These are phyloP conservation scores for Meriones unguiculatus DNA, from an alignment of 2,113 vertebrate species.

Conservation along the genomic window DNA sequence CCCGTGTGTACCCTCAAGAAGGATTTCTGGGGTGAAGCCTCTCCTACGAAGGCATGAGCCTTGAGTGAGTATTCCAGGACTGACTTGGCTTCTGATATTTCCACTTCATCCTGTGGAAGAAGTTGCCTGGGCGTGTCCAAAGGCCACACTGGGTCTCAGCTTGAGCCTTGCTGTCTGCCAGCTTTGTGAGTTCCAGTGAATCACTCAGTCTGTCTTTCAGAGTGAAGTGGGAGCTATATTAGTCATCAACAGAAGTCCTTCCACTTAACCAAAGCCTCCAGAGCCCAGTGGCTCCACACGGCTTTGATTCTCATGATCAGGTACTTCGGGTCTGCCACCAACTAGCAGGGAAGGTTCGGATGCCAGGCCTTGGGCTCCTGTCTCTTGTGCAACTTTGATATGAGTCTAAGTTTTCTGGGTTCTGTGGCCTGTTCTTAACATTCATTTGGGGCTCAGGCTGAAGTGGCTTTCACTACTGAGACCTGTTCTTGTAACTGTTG, in stretches of 20 bases:
- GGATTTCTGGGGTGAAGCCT: neutral
- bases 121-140: neutral
- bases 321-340: too few relatives aligned
- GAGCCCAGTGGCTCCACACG: neutral
- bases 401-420: neutral
- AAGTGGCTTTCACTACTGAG: neutral
- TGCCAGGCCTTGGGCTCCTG: neutral
- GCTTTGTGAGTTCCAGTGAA: neutral
- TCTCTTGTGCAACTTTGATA: neutral
- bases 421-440: rapidly evolving
- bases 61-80: neutral
- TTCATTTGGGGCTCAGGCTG: neutral
- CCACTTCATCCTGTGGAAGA: neutral
- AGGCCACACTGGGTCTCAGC: too few relatives aligned
- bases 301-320: neutral
- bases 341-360: neutral
- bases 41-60: neutral
- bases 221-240: neutral
- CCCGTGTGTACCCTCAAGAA: neutral
- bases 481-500: neutral
- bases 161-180: neutral
- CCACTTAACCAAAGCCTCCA: neutral
- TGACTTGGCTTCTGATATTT: neutral
- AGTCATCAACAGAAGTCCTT: neutral
- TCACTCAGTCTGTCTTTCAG: neutral